Base-by-base conservation (phyloP, 2,888 invertebrate genomes). In the Parapristionchus giblindavisi region DNA sequence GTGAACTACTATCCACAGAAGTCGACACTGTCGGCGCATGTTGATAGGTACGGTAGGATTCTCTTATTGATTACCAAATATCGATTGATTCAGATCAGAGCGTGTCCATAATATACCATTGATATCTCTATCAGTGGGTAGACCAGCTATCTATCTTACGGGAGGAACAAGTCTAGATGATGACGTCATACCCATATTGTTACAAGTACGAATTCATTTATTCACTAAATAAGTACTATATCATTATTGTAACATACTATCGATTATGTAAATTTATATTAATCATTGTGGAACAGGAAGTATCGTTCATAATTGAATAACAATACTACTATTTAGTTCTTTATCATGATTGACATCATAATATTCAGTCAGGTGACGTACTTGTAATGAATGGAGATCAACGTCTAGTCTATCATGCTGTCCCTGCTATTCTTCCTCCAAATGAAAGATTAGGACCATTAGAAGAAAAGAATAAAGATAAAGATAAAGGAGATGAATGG, bases 1-100 rank as follows among this genome's bases (percentile, higher is more conserved):
- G 92, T 98, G 0, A 99, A 99, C 90, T 98, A 93, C 89, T 99
- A 99, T 88, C 93, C 95, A 82, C 92, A 94, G 90, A 94, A 95
- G 86, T 95, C 96, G 0, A 94, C 94, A 2, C 90, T 99, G 48
- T 93, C 94, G 1, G 94, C 95, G 0, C 99, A 99, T 88, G 94
- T 94, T 0, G 99, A 99, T 38, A 80, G 79, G 87, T 86, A 51
- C 38, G 43, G 58, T 38, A 34, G 70, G 27, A 34, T 66, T 48
- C 48, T 52, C 51, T 66, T 66, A 52, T 32, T 29, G 48, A 52
- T 43, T 48, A 52, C 66, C 17, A 29, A 38, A n/a, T 32, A 54
- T 54, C 11, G 38, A 38, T 24, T 38, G 38, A 48, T 58, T 83
- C 76, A 87, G 86, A 70, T 87, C 87, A 1, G 87, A 87, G 80